Evolutionary conservation across 2,888 invertebrate genomes (phyloP).

Genomic region (Caenorhabditis sp.): DNA sequence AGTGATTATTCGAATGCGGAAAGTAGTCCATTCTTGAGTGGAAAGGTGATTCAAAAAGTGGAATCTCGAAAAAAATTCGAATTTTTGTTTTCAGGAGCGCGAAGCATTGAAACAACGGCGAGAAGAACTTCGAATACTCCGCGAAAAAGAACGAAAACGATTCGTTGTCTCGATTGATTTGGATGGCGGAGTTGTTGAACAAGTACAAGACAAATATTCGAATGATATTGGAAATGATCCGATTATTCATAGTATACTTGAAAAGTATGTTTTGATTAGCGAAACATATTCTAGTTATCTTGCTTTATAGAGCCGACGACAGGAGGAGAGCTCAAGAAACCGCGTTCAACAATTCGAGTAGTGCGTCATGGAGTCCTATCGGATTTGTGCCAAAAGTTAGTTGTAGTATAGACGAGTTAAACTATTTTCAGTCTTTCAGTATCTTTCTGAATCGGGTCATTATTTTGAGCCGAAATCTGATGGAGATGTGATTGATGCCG

Average conservation of each 20-base stretch:
- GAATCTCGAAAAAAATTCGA: not conserved
- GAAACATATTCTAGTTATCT: not conserved
- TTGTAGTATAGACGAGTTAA: not conserved
- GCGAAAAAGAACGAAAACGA: conserved; percentile 43
- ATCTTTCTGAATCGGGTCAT: conserved; percentile 20
- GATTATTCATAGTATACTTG: conserved; percentile 59
- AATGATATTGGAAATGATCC: conserved; percentile 50
- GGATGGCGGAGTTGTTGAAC: conserved; percentile 36
- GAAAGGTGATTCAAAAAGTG: conserved; percentile 74
- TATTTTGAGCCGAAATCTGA: conserved; percentile 16
- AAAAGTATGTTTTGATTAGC: conserved; percentile 18
- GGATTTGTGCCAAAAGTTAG: conserved; percentile 58
- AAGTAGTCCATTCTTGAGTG: conserved; percentile 82
- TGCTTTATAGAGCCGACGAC: conserved; percentile 44
- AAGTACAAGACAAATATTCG: conserved; percentile 18
- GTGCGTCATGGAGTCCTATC: conserved; percentile 51
- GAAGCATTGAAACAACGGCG: conserved; percentile 55
- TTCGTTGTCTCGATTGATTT: conserved; percentile 62
- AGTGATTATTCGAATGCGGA: conserved; percentile 67
- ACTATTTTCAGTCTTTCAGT: conserved; percentile 23
- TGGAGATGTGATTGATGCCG: conserved; percentile 34
- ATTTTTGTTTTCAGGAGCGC: conserved; percentile 55
- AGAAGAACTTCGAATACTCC: conserved; percentile 57
- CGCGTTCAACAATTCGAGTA: conserved; percentile 16
- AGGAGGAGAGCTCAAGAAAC: conserved; percentile 41